Evolutionary conservation across 2,797 vertebrate genomes (phyloP).

Genomic region (Amblyopsis hoosieri): DNA sequence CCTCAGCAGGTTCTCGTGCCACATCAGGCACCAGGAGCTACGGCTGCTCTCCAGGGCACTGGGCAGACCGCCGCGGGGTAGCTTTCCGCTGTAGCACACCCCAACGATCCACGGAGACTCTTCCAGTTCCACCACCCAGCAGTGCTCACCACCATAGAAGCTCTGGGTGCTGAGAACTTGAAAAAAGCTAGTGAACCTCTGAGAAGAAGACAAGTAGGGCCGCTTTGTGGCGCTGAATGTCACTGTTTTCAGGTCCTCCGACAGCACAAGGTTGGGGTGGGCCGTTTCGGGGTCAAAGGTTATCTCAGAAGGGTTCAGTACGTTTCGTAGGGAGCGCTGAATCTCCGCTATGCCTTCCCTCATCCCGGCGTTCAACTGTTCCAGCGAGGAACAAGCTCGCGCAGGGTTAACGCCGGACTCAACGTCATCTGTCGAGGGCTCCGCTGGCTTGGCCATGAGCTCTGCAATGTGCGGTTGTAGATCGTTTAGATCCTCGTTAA

Average conservation of each 20-base stretch:
- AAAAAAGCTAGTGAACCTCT: slow-evolving; percentile 73
- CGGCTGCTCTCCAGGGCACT: slow-evolving; percentile 77
- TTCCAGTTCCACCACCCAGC: slow-evolving; percentile 73
- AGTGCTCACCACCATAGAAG: slow-evolving; percentile 73
- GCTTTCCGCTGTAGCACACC: slow-evolving; percentile 61
- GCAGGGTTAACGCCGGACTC: slow-evolving; percentile 35
- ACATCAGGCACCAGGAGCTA: slow-evolving; percentile 79
- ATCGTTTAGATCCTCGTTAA: slow-evolving; percentile 45
- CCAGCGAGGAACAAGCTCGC: slow-evolving; percentile 59
- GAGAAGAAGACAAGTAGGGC: slow-evolving; percentile 53
- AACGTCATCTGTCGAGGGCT: slow-evolving; percentile 16
- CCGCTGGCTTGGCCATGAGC: slow-evolving; percentile 42
- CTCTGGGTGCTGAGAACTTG: slow-evolving; percentile 77
- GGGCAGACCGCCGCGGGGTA: slow-evolving; percentile 63
- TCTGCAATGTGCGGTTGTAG: slow-evolving; percentile 51
- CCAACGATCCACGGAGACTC: slow-evolving; percentile 75
- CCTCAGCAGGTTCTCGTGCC: slow-evolving; percentile 75
- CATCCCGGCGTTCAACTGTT: slow-evolving; percentile 58
- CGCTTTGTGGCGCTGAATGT: slow-evolving; percentile 67
- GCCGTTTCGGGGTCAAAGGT: slow-evolving; percentile 75
- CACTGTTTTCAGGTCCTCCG: slow-evolving; percentile 74
- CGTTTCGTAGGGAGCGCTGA: slow-evolving; percentile 64
- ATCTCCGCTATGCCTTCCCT: slow-evolving; percentile 53
- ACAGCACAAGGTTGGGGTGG: slow-evolving; percentile 75
- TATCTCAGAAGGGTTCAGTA: slow-evolving; percentile 78